phyloP scores from a whole-genome alignment of 2,797 vertebrate genomes.

The Centropyge bicolor region DNA sequence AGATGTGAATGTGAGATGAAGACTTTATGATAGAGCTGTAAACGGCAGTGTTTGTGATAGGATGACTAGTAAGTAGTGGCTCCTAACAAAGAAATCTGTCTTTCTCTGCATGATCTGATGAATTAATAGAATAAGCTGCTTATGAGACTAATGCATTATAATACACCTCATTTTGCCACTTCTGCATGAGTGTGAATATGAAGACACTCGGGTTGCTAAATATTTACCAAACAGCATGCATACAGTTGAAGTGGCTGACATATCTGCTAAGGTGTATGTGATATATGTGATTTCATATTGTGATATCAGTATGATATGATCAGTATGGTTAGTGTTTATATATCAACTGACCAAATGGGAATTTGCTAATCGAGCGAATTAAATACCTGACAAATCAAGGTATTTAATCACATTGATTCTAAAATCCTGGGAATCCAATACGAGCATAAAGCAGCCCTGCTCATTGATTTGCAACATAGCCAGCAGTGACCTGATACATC shows the following conservation, averaged over 20 bases:
- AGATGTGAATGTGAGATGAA: constrained; percentile 44
- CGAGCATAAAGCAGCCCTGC: constrained; percentile 32
- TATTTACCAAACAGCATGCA: constrained; percentile 28
- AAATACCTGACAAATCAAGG: constrained; percentile 39
- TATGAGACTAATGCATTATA: constrained; percentile 37
- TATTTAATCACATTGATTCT: constrained; percentile 48
- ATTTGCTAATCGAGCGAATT: constrained; percentile 18
- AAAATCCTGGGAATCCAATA: constrained; percentile 39
- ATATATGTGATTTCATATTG: constrained; percentile 24
- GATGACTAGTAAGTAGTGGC: constrained; percentile 34
- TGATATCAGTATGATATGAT: constrained; percentile 10
- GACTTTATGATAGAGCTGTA: constrained; percentile 62
- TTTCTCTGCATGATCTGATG: constrained; percentile 84
- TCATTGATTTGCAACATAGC: constrained; percentile 48
- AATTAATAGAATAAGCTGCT: constrained; percentile 88
- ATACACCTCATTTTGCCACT: constrained; percentile 57
- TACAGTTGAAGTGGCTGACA: background rate
- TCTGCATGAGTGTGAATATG: constrained; percentile 30
- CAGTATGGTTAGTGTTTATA: background rate
- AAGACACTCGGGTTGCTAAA: constrained; percentile 24
- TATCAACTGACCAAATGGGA: constrained; percentile 8
- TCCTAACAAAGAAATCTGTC: constrained; percentile 44
- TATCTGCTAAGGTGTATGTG: background rate
- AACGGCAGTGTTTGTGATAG: constrained; percentile 52
- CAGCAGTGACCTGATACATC: constrained; percentile 22